Base-by-base conservation (phyloP, 2,888 invertebrate species). In the Ectemnius cavifrons region DNA sequence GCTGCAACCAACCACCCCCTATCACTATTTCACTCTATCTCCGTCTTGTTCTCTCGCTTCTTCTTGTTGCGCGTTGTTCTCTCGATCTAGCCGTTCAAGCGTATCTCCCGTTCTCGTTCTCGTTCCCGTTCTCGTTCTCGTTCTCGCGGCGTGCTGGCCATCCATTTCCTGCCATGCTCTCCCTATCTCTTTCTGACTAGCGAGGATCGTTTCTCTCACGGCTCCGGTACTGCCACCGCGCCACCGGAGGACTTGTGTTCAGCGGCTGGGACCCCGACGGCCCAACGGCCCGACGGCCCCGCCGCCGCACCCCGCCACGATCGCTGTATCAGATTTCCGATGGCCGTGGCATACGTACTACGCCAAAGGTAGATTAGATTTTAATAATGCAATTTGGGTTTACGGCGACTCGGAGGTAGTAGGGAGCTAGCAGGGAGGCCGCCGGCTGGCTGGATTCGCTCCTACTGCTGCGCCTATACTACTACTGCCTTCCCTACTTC, bases 371-470 rank as follows among this genome's bases (percentile, higher is more conserved):
- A 87, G 88, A 89, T 89, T 89, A 88, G 87, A 88, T 89, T 89
- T 88, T 89, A 89, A 89, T 89, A 89, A 89, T 89, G 87, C 86
- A 88, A 87, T 87, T 85, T 86, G 77, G 81, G 85, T 81, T 83
- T 83, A 85, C 81, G 81, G 77, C 73, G 71, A 73, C 66, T 63
- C 71, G 56, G 52, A 66, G n/a, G n/a, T n/a, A n/a, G n/a, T n/a
- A n/a, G n/a, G n/a, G 63, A 16, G 59, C 46, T 52, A 37, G 59
- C 59, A 59, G 66, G 63, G 46, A 66, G 37, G 27, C 27, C 37
- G 8, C 37, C 37, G 23, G 23, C 23, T 23, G 23, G 23, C 23
- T 23, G 23, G 2, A 2, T 2, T 23, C 23, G 3, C 23, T 23
- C 3, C 23, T 23, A 23, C 20, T 20, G 20, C 20, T 20, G 20